Percentiles rank a stretch among this genome's conserved stretches.
phyloP scores from a whole-genome alignment of 2,113 vertebrate species.

The Sterrhoptilus dennistouni region DNA sequence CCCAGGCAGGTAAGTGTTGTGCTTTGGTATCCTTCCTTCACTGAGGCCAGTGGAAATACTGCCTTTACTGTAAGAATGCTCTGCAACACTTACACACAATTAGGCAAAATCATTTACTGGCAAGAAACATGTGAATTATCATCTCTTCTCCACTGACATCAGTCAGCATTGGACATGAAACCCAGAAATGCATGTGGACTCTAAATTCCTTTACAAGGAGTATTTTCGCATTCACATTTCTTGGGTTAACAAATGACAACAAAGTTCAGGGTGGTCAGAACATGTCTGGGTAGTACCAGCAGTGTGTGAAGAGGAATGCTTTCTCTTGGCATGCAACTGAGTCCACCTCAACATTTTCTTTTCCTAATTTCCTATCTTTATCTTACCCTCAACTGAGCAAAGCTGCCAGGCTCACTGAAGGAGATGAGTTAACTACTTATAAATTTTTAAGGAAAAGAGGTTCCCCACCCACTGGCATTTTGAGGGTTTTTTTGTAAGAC shows the following conservation, averaged over 20 bases:
- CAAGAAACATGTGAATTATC: rapidly evolving
- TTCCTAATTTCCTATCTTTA: not conserved
- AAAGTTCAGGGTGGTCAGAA: not conserved
- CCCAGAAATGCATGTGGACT: not conserved
- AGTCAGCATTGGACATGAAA: not conserved
- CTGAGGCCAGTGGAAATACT: not conserved
- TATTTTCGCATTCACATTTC: not conserved
- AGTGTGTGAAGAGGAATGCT: not conserved
- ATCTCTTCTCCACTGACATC: not conserved
- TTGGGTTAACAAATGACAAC: not conserved
- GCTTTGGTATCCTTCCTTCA: not conserved
- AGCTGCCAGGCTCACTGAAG: not conserved
- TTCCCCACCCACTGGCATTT: not conserved
- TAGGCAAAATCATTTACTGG: not conserved
- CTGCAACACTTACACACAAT: not conserved
- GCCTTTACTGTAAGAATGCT: not conserved
- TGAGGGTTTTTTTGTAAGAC: not conserved
- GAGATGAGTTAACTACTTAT: not conserved
- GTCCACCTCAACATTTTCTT: not conserved
- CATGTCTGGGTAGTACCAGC: not conserved
- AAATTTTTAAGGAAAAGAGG: not conserved
- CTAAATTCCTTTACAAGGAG: not conserved
- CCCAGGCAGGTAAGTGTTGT: not conserved
- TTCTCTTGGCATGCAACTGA: not conserved
- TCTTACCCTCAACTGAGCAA: not conserved